Base-by-base conservation (phyloP, 2,797 vertebrate species). In the Intellagama lesueurii region DNA sequence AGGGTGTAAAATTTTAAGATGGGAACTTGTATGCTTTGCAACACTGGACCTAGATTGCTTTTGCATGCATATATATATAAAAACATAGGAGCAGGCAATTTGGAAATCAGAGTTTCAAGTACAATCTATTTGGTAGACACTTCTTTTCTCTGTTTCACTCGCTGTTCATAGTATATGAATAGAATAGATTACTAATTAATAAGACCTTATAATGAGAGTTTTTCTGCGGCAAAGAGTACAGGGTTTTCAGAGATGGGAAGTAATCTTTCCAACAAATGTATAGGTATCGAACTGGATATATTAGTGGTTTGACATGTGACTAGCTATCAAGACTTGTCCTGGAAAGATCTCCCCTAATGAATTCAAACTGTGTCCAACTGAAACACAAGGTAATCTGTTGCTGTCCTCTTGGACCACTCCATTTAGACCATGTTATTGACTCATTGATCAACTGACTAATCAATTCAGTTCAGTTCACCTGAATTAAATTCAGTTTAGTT, bases 1-100 rank as follows among this genome's bases (percentile, higher is more conserved):
- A 92, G 94, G 86, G 93, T 96, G 96, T 95, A 96, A 96, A 96
- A 92, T 96, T 96, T 96, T 94, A 94, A 94, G 90, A 91, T 90
- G 92, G 94, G 94, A 95, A 96, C 92, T 95, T 97, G 92, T 93
- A 95, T 96, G 92, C 85, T 95, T 93, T 91, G 91, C 96, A 95
- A 94, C 95, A 92, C 77, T 95, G 30, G 87, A 95, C 81, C 92
- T 93, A 96, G 94, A 96, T 96, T 96, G 95, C 78, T 93, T 96
- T 97, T 97, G 92, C 90, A 93, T 93, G 89, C 92, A 94, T 96
- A 95, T 77, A 47, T 14, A 47, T 77, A 56, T 56, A 56, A 9
- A 44, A 77, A 94, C 93, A 95, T 88, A 91, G 86, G 70, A 93
- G 70, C 6, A 86, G 87, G 84, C 83, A 56, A 88, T 92, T 89